These are phyloP conservation scores for Centropus bengalensis DNA, from an alignment of 2,113 vertebrate species.

Conservation along the genomic window DNA sequence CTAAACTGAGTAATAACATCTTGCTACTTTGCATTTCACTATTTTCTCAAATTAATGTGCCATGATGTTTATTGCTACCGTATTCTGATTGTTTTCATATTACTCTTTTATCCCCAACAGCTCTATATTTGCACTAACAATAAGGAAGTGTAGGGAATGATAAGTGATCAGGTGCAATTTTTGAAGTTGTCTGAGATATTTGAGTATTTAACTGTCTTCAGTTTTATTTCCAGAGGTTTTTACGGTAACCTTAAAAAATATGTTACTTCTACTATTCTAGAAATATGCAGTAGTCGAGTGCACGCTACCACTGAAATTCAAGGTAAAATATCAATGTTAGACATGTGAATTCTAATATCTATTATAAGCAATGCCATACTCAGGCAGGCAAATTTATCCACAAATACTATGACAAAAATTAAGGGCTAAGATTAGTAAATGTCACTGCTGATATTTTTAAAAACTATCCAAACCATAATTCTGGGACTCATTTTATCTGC, in stretches of 20 bases:
- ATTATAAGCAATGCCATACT: neutral
- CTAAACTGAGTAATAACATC: conserved; percentile 21
- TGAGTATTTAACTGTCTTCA: neutral
- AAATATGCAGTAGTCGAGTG: neutral
- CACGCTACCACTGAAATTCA: fast-evolving
- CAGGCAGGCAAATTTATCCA: neutral
- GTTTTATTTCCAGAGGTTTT: neutral
- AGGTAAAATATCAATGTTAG: neutral
- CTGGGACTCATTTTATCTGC: neutral
- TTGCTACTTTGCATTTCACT: conserved; percentile 7
- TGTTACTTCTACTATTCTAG: neutral
- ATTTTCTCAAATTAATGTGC: neutral
- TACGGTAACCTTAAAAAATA: neutral
- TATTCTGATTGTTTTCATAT: neutral
- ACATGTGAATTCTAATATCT: neutral
- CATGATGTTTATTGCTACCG: neutral
- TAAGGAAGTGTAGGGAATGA: neutral
- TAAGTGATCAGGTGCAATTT: neutral
- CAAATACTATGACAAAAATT: neutral
- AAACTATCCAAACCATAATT: neutral
- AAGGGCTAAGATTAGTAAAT: neutral
- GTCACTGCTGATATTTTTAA: fast-evolving
- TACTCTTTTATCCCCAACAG: neutral
- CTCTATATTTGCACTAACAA: neutral
- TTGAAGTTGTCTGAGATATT: neutral